Base-by-base conservation (phyloP, 2,113 vertebrate genomes). In the Rhinolophus ferrumequinum region DNA sequence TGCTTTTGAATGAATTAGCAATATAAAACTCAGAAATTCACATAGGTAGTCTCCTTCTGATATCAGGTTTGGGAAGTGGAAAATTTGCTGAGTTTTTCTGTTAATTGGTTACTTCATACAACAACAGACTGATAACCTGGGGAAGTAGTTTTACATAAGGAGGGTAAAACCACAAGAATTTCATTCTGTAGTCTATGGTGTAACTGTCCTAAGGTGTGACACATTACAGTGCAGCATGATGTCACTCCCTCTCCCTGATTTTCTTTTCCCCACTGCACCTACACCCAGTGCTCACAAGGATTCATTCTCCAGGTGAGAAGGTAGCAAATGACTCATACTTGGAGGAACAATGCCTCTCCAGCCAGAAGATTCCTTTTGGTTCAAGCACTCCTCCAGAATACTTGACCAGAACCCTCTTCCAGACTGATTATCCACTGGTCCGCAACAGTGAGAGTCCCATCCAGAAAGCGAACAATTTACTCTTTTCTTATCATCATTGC, bases 151-250 rank as follows among this genome's bases (percentile, higher is more conserved):
- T 64, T 62, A 14, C 28, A 6, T 24, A 6, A 54, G 11, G 60
- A 72, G 4, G n/a, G 24, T 8, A 12, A 6, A 64, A 19, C 30
- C 75, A 13, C 9, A 47, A 56, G 21, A 26, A 19, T 81, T 70
- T 67, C n/a, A 33, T 62, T 60, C 6, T 28, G 6, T 15, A 38
- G 21, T 11, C 21, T 15, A 28, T 76, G 22, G 4, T 30, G 11
- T 52, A 66, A 44, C 41, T 6, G 41, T 44, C 41, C 41, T 7
- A 44, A 44, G 22, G 4, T 30, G 11, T 52, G n/a, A 81, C 3
- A 4, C 6, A 13, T 0, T 6, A 1, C 0, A n/a, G 19, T 28
- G 21, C 28, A 21, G 15, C 2, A 4, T 52, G 19, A 2, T 44
- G 38, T 44, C 8, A 5, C 15, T 62, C 21, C 35, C 8, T 1